Conservation (phyloP, 2,113 vertebrate genomes). For the Catagonus wagneri region DNA sequence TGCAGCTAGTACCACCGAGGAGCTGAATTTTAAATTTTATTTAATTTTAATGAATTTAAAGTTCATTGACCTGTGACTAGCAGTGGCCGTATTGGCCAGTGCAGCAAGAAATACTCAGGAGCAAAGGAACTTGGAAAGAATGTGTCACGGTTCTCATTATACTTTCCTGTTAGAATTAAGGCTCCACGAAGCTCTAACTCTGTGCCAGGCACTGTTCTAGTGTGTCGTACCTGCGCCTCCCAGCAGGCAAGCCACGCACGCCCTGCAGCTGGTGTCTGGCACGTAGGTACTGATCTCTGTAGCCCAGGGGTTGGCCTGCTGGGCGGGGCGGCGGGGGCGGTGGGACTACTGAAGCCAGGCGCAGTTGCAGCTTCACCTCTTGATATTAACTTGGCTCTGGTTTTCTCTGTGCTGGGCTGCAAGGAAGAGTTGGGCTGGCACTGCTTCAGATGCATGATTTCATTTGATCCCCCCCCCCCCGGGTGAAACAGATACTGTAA, state of each 20-base stretch:
- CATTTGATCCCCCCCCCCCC: not conserved
- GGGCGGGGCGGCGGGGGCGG: too few species aligned
- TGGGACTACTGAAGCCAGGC: not conserved
- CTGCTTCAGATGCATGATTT: not conserved
- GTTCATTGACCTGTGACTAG: not conserved
- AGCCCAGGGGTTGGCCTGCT: rapidly evolving
- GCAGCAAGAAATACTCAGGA: not conserved
- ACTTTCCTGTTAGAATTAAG: not conserved
- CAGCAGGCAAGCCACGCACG: rapidly evolving
- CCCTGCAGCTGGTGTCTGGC: too few species aligned
- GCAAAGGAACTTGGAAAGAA: not conserved
- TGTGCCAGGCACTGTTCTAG: not conserved
- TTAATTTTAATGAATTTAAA: not conserved
- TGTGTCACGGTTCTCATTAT: rapidly evolving
- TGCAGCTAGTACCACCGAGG: not conserved
- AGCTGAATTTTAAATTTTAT: not conserved
- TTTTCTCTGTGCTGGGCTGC: not conserved
- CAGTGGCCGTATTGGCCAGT: not conserved
- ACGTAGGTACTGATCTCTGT: not conserved
- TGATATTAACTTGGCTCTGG: not conserved
- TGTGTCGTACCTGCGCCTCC: not conserved
- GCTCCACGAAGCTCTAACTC: rapidly evolving
- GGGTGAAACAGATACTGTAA: not conserved
- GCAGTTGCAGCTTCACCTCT: not conserved
- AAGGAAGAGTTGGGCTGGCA: not conserved